Percentiles rank a stretch among this genome's conserved stretches.
These are phyloP conservation scores for Falco columbarius DNA, from an alignment of 2,797 vertebrate species.

Conservation along the genomic window DNA sequence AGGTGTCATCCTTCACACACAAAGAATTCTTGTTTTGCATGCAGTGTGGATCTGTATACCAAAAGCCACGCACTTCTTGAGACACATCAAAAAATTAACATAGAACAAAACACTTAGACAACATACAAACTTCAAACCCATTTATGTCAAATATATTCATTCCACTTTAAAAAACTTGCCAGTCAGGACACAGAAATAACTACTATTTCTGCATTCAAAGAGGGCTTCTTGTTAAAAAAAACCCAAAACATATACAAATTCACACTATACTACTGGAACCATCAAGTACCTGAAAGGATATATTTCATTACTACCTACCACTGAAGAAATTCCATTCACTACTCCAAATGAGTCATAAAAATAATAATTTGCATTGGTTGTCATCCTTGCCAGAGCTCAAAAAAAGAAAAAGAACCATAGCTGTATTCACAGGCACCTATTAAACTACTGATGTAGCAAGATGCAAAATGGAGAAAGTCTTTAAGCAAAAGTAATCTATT, in stretches of 20 bases:
- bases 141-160: background rate
- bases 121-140: background rate
- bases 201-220: background rate
- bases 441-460: background rate
- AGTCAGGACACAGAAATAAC: background rate
- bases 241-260: background rate
- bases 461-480: background rate
- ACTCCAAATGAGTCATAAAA: background rate
- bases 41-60: background rate
- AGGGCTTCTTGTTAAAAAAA: background rate
- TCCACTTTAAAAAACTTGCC: background rate
- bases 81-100: background rate
- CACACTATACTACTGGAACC: background rate
- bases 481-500: background rate
- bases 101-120: background rate
- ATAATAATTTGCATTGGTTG: background rate
- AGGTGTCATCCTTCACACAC: background rate
- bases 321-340: background rate
- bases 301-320: background rate
- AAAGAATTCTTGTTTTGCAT: background rate
- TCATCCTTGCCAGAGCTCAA: background rate
- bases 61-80: background rate
- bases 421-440: background rate
- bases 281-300: background rate
- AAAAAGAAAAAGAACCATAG: background rate